Evolutionary conservation across 2,113 vertebrate genomes (phyloP), one percentile per base, ranked within the genome.

Genomic region (Paramisgurnus dabryanus): DNA sequence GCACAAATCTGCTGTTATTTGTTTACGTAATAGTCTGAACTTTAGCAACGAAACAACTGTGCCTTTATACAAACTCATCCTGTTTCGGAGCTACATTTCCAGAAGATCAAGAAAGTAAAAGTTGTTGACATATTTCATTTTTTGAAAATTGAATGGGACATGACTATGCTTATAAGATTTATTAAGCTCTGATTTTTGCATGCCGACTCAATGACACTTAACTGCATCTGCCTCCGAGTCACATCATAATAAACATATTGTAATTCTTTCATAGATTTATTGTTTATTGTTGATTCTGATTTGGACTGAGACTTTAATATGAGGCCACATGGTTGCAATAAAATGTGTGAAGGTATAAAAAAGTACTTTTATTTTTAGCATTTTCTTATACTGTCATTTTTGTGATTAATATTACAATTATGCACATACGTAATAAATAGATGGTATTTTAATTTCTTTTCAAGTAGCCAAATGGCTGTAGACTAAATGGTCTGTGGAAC

Each of bases 21-120:
- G 18, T 74, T 73, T 74, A 74, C 22, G 57, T 61, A 74, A 47
- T 61, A 47, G n/a, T 47, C 27, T 64, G 61, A 39, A 9, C 39
- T 58, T 58, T 9, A 6, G 17, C 69, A 12, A 34, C 1, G 15
- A 9, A 39, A 57, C 34, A 41, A 41, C 34, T 58, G 34, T 4
- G 39, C 27, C 34, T 72, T 58, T 57, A 40, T n/a, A 17, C 68
- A 71, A 55, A 40, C 50, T 4, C 1, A 0, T 71, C 40, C 17
- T 72, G 18, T 13, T 58, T 58, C 57, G 7, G 27, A 40, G 34
- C 6, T 69, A 18, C 47, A 69, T 50, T 50, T 27, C 27, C 11
- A 50, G 45, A 12, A 15, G 34, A 39, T 65, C 63, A 40, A 6
- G 27, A 3, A 13, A 27, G 13, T 71, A 27, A 55, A 71, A 57